Conservation (phyloP, 2,113 vertebrate genomes). For the Eonycteris spelaea region DNA sequence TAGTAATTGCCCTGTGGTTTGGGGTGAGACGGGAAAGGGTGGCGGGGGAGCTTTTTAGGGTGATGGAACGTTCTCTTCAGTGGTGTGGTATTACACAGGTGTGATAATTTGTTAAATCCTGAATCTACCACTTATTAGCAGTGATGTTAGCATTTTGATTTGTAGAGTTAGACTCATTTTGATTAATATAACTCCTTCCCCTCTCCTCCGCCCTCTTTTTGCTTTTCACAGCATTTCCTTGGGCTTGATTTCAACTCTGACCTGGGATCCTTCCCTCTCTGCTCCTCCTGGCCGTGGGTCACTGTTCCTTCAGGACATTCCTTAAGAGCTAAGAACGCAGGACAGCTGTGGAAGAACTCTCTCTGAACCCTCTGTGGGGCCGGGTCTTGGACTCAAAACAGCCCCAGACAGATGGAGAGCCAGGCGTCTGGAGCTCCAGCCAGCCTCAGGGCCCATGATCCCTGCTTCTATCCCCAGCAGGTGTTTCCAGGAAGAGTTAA, state of each 20-base stretch:
- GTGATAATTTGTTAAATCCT: neutral
- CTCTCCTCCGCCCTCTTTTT: neutral
- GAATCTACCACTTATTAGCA: neutral
- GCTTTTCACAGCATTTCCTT: neutral
- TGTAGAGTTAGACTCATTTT: neutral
- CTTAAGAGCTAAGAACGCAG: neutral
- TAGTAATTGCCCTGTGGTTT: neutral
- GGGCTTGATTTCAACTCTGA: neutral
- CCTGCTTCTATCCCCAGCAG: neutral
- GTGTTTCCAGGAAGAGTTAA: neutral
- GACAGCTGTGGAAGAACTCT: neutral
- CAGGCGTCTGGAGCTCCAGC: fast-evolving
- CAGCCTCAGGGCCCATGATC: neutral
- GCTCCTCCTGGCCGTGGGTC: neutral
- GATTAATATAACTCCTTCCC: neutral
- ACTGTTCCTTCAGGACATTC: neutral
- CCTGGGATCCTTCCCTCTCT: neutral
- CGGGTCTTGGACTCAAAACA: neutral
- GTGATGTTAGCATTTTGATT: neutral
- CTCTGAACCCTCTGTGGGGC: fast-evolving
- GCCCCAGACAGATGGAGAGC: fast-evolving
- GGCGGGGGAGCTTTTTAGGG: fast-evolving
- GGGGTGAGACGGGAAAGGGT: neutral
- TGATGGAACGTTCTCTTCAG: neutral
- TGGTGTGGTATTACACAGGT: neutral